Base-by-base conservation (phyloP, 2,888 invertebrate species). In the Patella depressa region DNA sequence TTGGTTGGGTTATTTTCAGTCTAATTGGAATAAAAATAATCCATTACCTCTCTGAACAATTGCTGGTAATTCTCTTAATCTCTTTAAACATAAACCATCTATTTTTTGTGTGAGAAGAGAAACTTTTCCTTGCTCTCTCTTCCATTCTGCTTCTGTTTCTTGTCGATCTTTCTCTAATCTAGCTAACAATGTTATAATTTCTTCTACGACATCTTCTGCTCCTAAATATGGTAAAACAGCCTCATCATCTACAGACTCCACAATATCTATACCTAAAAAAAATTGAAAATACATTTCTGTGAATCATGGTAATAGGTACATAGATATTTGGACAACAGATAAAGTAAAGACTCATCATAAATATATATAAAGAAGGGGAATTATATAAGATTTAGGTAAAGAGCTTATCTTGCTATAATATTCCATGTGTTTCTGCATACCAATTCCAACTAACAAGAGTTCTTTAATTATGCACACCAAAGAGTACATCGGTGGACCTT, bases 151-250 rank as follows among this genome's bases (percentile, higher is more conserved):
- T 69, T 85, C 82, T 5, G 87, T 87, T 74, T 89, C 89, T 69
- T 83, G 83, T 19, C 90, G 78, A 77, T 91, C 90, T 74, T 85
- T 86, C 79, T 91, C 91, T 5, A 91, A 84, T n/a, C 88, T 81
- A 5, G 90, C 90, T 70, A 91, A 81, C 75, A 91, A 81, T 0
- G 85, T 86, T 70, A 90, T 81, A 11, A 89, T 88, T 81, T 91
- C 91, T n/a, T 89, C 88, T n/a, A 91, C 83, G 4, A 90, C 91
- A 73, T 91, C 90, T 72, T 89, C 88, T n/a, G 89, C 89, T 19
- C 90, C 90, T 29, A 91, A 85, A 80, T 87, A 89, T 14, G 90
- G 90, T 14, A 87, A 74, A 0, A 85, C 85, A 5, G 77, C 24
- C 5, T 73, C 77, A 11, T 81, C 80, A 4, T 73, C 80, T 14